Evolutionary conservation across 2,888 invertebrate species (phyloP), one percentile per base, ranked within the genome.

Genomic region (Helicoverpa assulta): DNA sequence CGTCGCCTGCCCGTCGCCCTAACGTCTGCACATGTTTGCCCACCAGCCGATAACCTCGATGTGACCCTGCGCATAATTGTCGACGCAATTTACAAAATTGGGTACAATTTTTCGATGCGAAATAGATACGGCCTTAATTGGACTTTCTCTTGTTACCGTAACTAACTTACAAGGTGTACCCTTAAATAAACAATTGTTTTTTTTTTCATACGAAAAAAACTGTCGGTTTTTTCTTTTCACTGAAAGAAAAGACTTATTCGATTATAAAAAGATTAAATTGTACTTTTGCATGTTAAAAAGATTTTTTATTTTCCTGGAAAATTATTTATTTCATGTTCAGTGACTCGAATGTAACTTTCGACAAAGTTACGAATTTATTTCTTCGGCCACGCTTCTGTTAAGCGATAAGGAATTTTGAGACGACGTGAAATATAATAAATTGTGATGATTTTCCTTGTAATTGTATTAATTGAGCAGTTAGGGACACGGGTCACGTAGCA

Each of bases 1-100:
- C 67, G 53, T 70, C 70, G 65, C 60, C 56, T 58, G 67, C 74
- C 26, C 70, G 78, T 69, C 81, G 76, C 81, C 81, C 72, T 68
- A 59, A 66, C 76, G 80, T 84, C 82, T 80, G 83, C 78, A 80
- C 73, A 80, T 85, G 80, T 83, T 80, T 75, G 73, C 66, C 57
- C 54, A 71, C 73, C 61, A 77, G 59, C 71, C 71, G 84, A 78
- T 85, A 80, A 85, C 82, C 78, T 77, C 76, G 59, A 40, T 51
- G 40, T 68, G 75, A 76, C 71, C 75, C 70, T 68, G 69, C 57
- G 72, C 77, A 74, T 81, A 73, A 83, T 83, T 81, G 70, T 70
- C 57, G 57, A 51, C 61, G 73, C 72, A 69, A 70, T 80, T 82
- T 76, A 64, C 68, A 16, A 65, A 62, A 67, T 76, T 67, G 58